These are phyloP conservation scores for Coracopsis vasa DNA, from an alignment of 2,113 vertebrate species.

Conservation along the genomic window DNA sequence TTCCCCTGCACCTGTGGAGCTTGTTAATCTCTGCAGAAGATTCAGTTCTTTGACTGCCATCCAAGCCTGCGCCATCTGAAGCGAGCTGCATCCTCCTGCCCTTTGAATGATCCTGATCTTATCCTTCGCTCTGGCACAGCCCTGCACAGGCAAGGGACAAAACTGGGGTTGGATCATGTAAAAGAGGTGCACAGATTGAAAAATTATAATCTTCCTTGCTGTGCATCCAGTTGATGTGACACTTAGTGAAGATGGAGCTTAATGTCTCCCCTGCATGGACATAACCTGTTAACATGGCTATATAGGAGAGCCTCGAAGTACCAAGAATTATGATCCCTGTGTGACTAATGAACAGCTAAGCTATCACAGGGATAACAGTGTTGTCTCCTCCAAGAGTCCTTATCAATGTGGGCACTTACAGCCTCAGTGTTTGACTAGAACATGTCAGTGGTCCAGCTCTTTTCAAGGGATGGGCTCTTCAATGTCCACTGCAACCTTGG, in stretches of 20 bases:
- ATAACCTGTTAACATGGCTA: not conserved
- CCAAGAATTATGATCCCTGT: not conserved
- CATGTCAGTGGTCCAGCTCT: not conserved
- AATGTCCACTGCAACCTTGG: not conserved
- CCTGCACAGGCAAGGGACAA: not conserved
- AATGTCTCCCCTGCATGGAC: rapidly evolving
- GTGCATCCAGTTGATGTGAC: not conserved
- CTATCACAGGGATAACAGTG: rapidly evolving
- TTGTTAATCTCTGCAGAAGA: constrained; percentile 58
- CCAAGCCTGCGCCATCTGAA: constrained; percentile 49
- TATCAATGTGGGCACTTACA: rapidly evolving
- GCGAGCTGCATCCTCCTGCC: constrained; percentile 14
- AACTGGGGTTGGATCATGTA: not conserved
- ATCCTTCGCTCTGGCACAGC: not conserved
- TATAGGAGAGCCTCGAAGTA: not conserved
- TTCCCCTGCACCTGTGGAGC: constrained; percentile 63
- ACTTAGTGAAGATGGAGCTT: not conserved
- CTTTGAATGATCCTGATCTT: not conserved
- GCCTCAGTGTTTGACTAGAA: not conserved
- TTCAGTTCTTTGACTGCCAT: constrained; percentile 38
- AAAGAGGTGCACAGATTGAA: not conserved
- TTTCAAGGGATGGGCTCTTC: not conserved
- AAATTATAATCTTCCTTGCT: not conserved
- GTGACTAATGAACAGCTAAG: not conserved
- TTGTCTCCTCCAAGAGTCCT: not conserved